A percentile compares a stretch with the other conserved stretches of the same genome.
Evolutionary conservation across 2,113 vertebrate species (phyloP).

Genomic region (Dunckerocampus dactyliophorus): DNA sequence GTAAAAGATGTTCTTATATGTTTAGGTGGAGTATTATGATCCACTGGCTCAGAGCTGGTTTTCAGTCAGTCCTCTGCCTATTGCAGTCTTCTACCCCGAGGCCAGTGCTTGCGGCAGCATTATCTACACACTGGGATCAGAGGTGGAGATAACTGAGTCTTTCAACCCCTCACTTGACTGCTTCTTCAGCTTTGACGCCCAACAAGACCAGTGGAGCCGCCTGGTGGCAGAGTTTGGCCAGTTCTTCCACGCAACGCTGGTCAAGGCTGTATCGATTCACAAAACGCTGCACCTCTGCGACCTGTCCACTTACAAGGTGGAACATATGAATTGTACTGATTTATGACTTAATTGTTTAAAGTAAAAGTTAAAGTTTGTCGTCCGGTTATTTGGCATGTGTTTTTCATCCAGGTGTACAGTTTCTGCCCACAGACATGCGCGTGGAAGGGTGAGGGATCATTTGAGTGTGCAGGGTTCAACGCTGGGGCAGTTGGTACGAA

Average conservation of each 20-base stretch:
- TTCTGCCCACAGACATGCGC: conserved; percentile 92
- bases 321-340: background rate
- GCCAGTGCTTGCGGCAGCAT: conserved; percentile 83
- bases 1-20: background rate
- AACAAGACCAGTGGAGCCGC: conserved; percentile 90
- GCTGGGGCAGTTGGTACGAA: conserved; percentile 87
- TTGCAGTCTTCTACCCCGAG: conserved; percentile 92
- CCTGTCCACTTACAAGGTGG: conserved; percentile 90
- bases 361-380: background rate
- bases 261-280: conserved; percentile 89
- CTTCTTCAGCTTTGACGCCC: conserved; percentile 87
- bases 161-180: conserved; percentile 97
- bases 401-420: conserved; percentile 78
- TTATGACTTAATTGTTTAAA: background rate
- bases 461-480: conserved; percentile 97
- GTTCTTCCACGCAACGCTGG: conserved; percentile 93
- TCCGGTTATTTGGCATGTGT: background rate
- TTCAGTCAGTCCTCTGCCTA: conserved; percentile 83
- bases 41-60: conserved; percentile 83
- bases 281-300: conserved; percentile 91
- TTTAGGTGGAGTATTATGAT: conserved; percentile 85
- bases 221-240: conserved; percentile 93
- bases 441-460: conserved; percentile 94
- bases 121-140: conserved; percentile 91
- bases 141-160: conserved; percentile 88